Evolutionary conservation across 2,888 invertebrate genomes (phyloP), one percentile per base, ranked within the genome.

Genomic region (Cryptops parisi): DNA sequence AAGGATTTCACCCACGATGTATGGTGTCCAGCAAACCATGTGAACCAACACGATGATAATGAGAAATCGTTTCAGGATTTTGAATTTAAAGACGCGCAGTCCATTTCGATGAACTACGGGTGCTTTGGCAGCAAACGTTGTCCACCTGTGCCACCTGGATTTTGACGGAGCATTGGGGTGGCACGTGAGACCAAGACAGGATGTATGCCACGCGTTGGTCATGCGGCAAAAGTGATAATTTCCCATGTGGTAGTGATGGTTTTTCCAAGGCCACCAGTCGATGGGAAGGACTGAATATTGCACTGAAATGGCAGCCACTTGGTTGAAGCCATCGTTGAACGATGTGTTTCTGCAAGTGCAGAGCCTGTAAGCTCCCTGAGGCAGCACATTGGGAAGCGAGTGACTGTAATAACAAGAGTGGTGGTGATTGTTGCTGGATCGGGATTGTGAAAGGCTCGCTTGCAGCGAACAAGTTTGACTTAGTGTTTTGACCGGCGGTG

Each of bases 201-300:
- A n/a, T 33, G 49, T 40, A 15, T 22, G 23, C 49, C 49, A 49
- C 17, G 49, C 39, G 2, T 6, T 4, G 12, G 41, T 44, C 9
- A 25, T 24, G 9, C 26, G 24, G n/a, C 51, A 51, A 17, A 51
- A 23, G 19, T 26, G 24, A 26, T 51, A 43, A 43, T 51, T 51
- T 2, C 51, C 43, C 3, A 51, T 41, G 9, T 24, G 51, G 15
- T 22, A 19, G 2, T 39, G 49, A 2, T 41, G 43, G 2, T 22
- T 38, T 5, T 22, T 43, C 51, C 51, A 51, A 9, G 51, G 51
- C 51, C 51, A 51, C 51, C 51, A 51, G 23, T 41, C 25, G 12
- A 51, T 22, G 9, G 51, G 51, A 19, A 51, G 24, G 2, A 26
- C 26, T 17, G 51, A 51, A 19, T 51, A 51, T 25, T 51, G 51